Conservation (phyloP, 2,113 vertebrate species). For the Ornithorhynchus anatinus region DNA sequence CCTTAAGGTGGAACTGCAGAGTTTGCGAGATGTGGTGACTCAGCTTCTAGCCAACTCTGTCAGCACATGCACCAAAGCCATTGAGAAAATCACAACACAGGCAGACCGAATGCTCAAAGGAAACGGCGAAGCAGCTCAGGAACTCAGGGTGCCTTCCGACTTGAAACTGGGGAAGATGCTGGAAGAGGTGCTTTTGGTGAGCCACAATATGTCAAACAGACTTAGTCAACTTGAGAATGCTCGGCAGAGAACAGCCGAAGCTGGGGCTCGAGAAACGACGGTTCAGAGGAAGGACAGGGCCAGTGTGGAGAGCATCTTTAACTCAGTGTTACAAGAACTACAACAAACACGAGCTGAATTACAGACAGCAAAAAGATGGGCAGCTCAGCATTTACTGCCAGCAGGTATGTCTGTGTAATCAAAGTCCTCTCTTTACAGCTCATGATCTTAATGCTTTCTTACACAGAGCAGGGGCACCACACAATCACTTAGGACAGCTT, state of each 20-base stretch:
- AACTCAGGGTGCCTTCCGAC: slow-evolving; percentile 27
- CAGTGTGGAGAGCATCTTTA: slow-evolving; percentile 8
- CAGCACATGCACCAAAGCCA: slow-evolving; percentile 42
- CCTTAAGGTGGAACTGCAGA: slow-evolving; percentile 80
- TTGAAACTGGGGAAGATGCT: slow-evolving; percentile 58
- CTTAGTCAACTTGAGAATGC: slow-evolving; percentile 75
- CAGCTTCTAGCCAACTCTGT: slow-evolving; percentile 71
- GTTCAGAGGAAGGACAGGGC: slow-evolving; percentile 19
- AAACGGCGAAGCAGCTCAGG: slow-evolving; percentile 35
- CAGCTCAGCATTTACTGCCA: slow-evolving; percentile 70
- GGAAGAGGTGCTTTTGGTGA: slow-evolving; percentile 72
- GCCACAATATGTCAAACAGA: slow-evolving; percentile 61
- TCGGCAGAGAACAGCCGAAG: slow-evolving; percentile 35
- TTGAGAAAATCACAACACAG: slow-evolving; percentile 64
- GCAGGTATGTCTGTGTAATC: slow-evolving; percentile 80
- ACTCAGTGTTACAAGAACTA: slow-evolving; percentile 63
- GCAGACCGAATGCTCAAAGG: slow-evolving; percentile 67
- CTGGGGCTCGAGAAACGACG: slow-evolving; percentile 39
- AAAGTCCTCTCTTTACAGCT: no score
- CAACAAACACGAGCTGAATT: slow-evolving; percentile 68
- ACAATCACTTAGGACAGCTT: no score
- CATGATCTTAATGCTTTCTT: no score
- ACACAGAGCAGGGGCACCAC: no score
- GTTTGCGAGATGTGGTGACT: slow-evolving; percentile 78
- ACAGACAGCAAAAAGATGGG: slow-evolving; percentile 61